A percentile compares a stretch with the other conserved stretches of the same genome.
phyloP scores from a whole-genome alignment of 2,888 invertebrate genomes.

The Bombyx huttoni region DNA sequence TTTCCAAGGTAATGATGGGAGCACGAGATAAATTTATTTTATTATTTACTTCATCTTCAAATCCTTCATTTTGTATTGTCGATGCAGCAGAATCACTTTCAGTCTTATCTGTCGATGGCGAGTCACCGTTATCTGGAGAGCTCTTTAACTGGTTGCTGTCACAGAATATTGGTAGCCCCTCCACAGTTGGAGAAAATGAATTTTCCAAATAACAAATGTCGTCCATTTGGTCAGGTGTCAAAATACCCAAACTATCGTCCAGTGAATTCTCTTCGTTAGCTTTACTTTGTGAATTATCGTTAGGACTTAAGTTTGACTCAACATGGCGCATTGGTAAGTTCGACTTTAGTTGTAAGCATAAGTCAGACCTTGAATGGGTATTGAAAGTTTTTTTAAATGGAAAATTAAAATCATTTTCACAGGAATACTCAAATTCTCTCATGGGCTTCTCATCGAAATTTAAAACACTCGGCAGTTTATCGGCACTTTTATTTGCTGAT shows the following conservation, averaged over 20 bases:
- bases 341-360: slow-evolving; percentile 56
- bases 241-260: slow-evolving; percentile 88
- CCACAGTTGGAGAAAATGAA: slow-evolving; percentile 77
- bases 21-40: slow-evolving; percentile 10
- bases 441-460: slow-evolving; percentile 61
- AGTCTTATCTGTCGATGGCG: slow-evolving; percentile 72
- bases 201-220: slow-evolving; percentile 75
- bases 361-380: slow-evolving; percentile 59
- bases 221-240: slow-evolving; percentile 92
- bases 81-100: slow-evolving; percentile 66
- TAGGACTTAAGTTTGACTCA: slow-evolving; percentile 56
- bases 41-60: slow-evolving; percentile 33
- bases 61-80: slow-evolving; percentile 62
- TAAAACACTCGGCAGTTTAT: slow-evolving; percentile 53
- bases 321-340: slow-evolving; percentile 40
- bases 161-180: slow-evolving; percentile 71
- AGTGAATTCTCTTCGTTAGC: slow-evolving; percentile 84
- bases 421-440: slow-evolving; percentile 65
- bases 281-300: slow-evolving; percentile 56
- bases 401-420: slow-evolving; percentile 48
- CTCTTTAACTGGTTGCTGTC: slow-evolving; percentile 52
- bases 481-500: slow-evolving; percentile 37
- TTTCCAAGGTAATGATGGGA: slow-evolving; percentile 37
- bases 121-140: slow-evolving; percentile 64
- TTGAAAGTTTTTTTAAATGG: slow-evolving; percentile 43